Percentiles rank a stretch among this genome's conserved stretches.
Evolutionary conservation across 2,888 invertebrate genomes (phyloP).

Genomic region (Conops quadrifasciatus): DNA sequence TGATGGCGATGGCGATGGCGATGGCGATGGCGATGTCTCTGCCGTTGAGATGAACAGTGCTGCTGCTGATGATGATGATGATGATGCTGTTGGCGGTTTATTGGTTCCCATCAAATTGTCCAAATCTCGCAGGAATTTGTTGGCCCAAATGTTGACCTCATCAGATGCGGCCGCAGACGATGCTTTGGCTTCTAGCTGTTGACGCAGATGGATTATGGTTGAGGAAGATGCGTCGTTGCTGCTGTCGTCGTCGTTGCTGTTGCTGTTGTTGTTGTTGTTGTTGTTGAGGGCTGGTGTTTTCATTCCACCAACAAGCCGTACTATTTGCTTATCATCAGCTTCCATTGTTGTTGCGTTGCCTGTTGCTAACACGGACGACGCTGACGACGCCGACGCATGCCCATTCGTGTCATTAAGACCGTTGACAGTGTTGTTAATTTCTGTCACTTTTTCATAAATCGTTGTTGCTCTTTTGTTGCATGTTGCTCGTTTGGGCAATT

Average conservation of each 20-base stretch:
- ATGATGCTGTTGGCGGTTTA: constrained; percentile 48
- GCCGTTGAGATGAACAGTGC: constrained; percentile 57
- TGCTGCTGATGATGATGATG: constrained; percentile 49
- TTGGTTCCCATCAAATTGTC: constrained; percentile 64
- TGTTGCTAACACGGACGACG: constrained; percentile 33
- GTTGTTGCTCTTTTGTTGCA: constrained; percentile 39
- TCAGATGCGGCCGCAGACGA: constrained; percentile 47
- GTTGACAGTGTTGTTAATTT: constrained; percentile 38
- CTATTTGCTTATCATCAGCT: neutral
- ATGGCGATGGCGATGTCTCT: constrained; percentile 54
- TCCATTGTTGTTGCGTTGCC: constrained; percentile 26
- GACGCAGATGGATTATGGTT: constrained; percentile 45
- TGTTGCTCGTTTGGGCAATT: constrained; percentile 14
- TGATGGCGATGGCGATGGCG: constrained; percentile 55
- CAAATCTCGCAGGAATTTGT: constrained; percentile 64
- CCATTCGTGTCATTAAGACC: constrained; percentile 40
- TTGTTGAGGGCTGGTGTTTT: constrained; percentile 43
- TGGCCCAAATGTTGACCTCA: constrained; percentile 65
- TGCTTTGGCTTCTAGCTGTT: constrained; percentile 40
- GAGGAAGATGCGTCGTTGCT: constrained; percentile 39
- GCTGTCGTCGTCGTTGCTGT: constrained; percentile 33
- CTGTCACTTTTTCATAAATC: constrained; percentile 42
- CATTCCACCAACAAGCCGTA: constrained; percentile 32
- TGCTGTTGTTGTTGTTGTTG: constrained; percentile 50
- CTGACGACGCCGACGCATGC: constrained; percentile 30